phyloP scores from a whole-genome alignment of 2,113 vertebrate genomes.

The Haemorhous mexicanus region DNA sequence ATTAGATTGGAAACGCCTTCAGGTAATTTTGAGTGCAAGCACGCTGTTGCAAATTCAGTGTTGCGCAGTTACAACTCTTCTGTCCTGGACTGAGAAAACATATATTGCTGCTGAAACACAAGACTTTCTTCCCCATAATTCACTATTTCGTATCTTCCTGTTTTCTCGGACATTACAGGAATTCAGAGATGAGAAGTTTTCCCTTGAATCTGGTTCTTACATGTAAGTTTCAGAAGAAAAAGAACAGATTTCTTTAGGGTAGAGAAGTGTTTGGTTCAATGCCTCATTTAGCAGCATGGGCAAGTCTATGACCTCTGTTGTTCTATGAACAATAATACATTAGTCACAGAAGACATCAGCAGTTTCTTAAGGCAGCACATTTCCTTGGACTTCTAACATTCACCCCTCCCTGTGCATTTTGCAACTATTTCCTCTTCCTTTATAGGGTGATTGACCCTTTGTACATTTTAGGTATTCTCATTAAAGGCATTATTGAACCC shows the following conservation, averaged over 20 bases:
- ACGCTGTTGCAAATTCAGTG: background rate
- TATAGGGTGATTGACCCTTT: conserved; percentile 23
- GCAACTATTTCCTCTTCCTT: conserved; percentile 46
- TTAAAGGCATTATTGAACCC: background rate
- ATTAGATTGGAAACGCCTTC: background rate
- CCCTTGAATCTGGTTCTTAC: background rate
- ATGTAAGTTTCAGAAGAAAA: background rate
- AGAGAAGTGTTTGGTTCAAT: background rate
- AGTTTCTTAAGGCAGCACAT: background rate
- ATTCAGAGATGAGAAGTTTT: background rate
- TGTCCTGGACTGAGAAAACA: background rate
- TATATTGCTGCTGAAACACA: background rate
- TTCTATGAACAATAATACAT: background rate
- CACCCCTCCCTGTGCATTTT: conserved; percentile 22
- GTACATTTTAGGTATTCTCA: conserved; percentile 49
- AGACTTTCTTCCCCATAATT: background rate
- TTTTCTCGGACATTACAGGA: background rate
- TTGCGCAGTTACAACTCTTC: background rate
- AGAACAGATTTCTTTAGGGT: background rate
- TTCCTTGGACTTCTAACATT: conserved; percentile 8
- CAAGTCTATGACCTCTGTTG: background rate
- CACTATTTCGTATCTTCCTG: background rate
- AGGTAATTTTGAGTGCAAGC: background rate
- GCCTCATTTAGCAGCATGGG: background rate
- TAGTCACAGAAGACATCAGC: conserved; percentile 3